These are phyloP conservation scores for Conistra vaccinii DNA, from an alignment of 2,888 invertebrate species.

Conservation along the genomic window DNA sequence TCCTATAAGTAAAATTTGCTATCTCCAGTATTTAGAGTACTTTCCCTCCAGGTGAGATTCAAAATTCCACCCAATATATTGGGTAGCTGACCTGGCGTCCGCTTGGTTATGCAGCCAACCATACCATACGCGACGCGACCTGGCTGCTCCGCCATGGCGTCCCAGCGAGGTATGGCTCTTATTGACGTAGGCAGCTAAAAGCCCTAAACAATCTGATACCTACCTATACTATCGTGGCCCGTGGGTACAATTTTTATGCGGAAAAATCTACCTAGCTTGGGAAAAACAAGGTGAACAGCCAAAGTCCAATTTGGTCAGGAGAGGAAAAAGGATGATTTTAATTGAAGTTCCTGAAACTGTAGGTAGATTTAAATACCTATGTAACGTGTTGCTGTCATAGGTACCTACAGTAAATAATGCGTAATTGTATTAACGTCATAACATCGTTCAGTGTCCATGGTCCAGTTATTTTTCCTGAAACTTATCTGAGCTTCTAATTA, in stretches of 20 bases:
- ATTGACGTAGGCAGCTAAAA: neutral
- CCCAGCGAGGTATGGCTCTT: no score
- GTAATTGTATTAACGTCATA: constrained; percentile 55
- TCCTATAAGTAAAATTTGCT: no score
- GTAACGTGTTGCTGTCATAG: constrained; percentile 11
- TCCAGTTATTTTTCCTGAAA: constrained; percentile 58
- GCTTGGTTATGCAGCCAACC: no score
- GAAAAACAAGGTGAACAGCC: constrained; percentile 1
- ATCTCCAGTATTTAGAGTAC: no score
- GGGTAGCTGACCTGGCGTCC: no score
- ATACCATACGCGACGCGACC: no score
- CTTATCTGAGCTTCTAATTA: constrained; percentile 45
- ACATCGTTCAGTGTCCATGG: constrained; percentile 14
- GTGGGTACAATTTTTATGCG: neutral
- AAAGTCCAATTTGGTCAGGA: neutral
- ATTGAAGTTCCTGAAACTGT: constrained; percentile 14
- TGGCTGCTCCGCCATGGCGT: no score
- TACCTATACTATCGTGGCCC: no score
- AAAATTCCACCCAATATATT: no score
- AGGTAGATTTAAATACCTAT: neutral
- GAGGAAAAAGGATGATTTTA: neutral
- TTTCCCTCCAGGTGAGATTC: no score
- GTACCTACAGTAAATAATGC: constrained; percentile 27
- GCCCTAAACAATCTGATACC: neutral
- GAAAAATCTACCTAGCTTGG: neutral